phyloP scores from a whole-genome alignment of 1,140 invertebrate genomes.

The Tetraneura akinire region DNA sequence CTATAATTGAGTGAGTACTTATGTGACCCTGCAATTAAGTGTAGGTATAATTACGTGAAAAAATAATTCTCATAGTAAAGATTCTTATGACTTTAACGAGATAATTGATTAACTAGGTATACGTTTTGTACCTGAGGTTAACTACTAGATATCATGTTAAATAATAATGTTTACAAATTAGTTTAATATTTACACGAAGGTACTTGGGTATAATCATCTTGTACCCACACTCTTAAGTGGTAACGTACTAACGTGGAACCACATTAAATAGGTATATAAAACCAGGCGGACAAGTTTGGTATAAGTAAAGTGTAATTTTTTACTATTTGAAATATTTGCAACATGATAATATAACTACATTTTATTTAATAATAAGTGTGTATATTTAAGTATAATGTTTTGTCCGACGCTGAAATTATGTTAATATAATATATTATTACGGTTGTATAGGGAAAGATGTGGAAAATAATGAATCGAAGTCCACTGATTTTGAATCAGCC shows the following conservation, averaged over 20 bases:
- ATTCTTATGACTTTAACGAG: slow-evolving; percentile 5
- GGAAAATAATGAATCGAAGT: neutral
- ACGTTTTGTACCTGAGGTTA: neutral
- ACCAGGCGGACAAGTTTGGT: neutral
- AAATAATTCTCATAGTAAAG: neutral
- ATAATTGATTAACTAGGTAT: slow-evolving; percentile 17
- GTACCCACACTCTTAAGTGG: too few species aligned
- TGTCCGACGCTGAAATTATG: neutral
- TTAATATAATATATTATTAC: neutral
- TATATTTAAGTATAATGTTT: neutral
- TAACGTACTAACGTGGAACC: too few species aligned
- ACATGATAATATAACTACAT: neutral
- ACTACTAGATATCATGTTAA: neutral
- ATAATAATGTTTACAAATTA: slow-evolving; percentile 14
- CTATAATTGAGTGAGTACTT: neutral
- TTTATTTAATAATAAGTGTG: neutral
- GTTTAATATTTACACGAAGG: neutral
- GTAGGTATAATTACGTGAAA: neutral
- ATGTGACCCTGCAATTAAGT: neutral
- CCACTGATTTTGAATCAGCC: slow-evolving; percentile 2
- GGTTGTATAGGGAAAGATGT: slow-evolving; percentile 14
- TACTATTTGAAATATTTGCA: too few species aligned
- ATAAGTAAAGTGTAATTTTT: too few species aligned
- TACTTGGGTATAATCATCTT: neutral
- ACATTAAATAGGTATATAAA: neutral